Conservation (phyloP, 2,113 vertebrate genomes). For the Anarhynchus alexandrinus region DNA sequence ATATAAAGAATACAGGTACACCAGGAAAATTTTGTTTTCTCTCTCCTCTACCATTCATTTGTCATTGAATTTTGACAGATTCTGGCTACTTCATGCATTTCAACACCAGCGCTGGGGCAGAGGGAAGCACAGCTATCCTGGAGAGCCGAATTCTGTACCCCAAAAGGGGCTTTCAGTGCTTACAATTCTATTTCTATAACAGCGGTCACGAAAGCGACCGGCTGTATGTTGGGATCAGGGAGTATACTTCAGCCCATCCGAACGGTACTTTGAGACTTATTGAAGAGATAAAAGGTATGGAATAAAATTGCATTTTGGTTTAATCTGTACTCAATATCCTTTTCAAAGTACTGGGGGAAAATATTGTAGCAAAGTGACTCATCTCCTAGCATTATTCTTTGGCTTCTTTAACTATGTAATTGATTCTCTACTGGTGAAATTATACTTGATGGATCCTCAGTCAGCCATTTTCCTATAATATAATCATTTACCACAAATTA, state of each 20-base stretch:
- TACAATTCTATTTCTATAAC: constrained; percentile 91
- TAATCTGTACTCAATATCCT: not conserved
- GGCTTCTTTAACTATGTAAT: not conserved
- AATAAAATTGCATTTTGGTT: not conserved
- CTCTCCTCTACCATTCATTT: not conserved
- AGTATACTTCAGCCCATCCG: constrained; percentile 71
- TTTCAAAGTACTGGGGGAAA: not conserved
- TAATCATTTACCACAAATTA: not conserved
- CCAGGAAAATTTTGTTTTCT: not conserved
- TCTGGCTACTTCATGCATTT: constrained; percentile 94
- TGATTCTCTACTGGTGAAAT: not conserved
- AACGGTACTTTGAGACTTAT: constrained; percentile 74
- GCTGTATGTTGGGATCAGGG: constrained; percentile 77
- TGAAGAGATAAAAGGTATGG: constrained; percentile 78
- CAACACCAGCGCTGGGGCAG: constrained; percentile 48
- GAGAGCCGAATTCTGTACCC: constrained; percentile 88
- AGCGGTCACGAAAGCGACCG: constrained; percentile 70
- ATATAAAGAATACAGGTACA: fast-evolving
- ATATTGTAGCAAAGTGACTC: not conserved
- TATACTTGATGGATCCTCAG: not conserved
- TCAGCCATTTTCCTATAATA: not conserved
- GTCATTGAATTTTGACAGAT: constrained; percentile 64
- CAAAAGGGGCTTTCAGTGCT: constrained; percentile 85
- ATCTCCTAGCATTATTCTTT: not conserved
- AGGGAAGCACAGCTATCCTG: constrained; percentile 70